These are phyloP conservation scores for Cheilinus undulatus DNA, from an alignment of 2,113 vertebrate genomes.

Conservation along the genomic window DNA sequence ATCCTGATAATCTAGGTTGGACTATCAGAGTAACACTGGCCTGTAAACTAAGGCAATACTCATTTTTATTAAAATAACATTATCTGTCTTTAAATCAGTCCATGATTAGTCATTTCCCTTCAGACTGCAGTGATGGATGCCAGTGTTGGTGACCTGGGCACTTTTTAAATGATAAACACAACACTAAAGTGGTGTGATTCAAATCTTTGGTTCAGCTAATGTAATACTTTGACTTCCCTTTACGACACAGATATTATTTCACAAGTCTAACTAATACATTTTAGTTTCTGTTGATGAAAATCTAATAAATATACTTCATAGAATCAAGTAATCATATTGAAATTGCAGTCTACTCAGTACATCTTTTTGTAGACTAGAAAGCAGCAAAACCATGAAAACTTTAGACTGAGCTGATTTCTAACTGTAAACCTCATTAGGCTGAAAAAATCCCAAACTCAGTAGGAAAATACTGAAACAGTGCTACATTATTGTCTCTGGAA, in stretches of 20 bases:
- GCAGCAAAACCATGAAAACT: slow-evolving; percentile 7
- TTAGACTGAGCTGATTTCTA: slow-evolving; percentile 1
- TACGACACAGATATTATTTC: neutral
- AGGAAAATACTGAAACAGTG: slow-evolving; percentile 56
- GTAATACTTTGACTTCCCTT: slow-evolving; percentile 60
- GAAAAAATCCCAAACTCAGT: slow-evolving; percentile 29
- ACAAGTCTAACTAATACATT: slow-evolving; percentile 7
- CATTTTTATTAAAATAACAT: neutral
- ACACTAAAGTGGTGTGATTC: slow-evolving; percentile 8
- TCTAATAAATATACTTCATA: slow-evolving; percentile 9
- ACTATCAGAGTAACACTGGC: neutral
- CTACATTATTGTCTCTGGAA: slow-evolving; percentile 45
- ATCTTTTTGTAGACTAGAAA: slow-evolving; percentile 10
- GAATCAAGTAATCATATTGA: slow-evolving; percentile 7
- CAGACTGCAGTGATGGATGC: slow-evolving; percentile 8
- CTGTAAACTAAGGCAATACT: slow-evolving; percentile 25
- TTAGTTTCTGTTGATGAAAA: neutral
- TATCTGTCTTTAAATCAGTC: neutral
- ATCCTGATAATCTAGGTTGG: slow-evolving; percentile 8
- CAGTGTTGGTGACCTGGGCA: neutral
- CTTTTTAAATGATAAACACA: neutral
- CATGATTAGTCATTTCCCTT: neutral
- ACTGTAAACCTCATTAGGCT: slow-evolving; percentile 18
- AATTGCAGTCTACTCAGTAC: slow-evolving; percentile 8
- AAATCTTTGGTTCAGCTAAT: slow-evolving; percentile 65